phyloP scores from a whole-genome alignment of 1,140 invertebrate genomes.

The Macrostomum lignano region DNA sequence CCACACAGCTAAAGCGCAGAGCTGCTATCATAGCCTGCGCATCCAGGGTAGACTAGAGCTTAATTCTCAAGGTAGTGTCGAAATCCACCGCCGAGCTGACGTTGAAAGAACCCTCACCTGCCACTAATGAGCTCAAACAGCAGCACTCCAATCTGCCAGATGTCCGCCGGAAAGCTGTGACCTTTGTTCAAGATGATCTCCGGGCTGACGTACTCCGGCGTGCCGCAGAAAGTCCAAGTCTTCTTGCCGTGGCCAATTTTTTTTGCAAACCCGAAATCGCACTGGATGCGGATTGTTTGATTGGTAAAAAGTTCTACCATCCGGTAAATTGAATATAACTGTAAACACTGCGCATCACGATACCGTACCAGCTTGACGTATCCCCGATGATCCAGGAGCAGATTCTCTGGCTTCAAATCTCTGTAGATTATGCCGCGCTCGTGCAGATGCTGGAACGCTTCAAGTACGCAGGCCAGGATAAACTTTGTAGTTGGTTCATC shows the following conservation, averaged over 20 bases:
- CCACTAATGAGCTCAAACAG: conserved; percentile 71
- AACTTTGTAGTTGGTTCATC: too few species aligned
- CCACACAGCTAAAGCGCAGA: too few species aligned
- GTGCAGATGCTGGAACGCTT: conserved; percentile 5
- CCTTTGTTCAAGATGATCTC: conserved; percentile 49
- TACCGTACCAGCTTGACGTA: conserved; percentile 89
- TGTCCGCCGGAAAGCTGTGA: conserved; percentile 85
- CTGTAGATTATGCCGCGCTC: conserved; percentile 8
- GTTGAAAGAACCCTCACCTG: too few species aligned
- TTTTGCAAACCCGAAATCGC: conserved; percentile 94
- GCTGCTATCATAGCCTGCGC: too few species aligned
- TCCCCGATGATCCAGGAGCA: conserved; percentile 30
- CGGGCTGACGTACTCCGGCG: conserved; percentile 43
- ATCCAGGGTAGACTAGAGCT: too few species aligned
- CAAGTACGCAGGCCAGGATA: too few species aligned
- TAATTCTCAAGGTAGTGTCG: too few species aligned
- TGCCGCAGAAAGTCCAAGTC: conserved; percentile 86
- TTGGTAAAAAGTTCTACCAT: too few species aligned
- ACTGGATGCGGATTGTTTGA: too few species aligned
- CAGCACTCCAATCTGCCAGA: conserved; percentile 97
- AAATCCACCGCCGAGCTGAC: too few species aligned
- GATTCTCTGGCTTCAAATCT: conserved; percentile 29
- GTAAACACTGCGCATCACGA: too few species aligned
- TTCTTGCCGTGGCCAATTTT: conserved; percentile 39
- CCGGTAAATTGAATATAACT: too few species aligned